These are phyloP conservation scores for Leptoclinus maculatus DNA, from an alignment of 2,797 vertebrate species.

Conservation along the genomic window DNA sequence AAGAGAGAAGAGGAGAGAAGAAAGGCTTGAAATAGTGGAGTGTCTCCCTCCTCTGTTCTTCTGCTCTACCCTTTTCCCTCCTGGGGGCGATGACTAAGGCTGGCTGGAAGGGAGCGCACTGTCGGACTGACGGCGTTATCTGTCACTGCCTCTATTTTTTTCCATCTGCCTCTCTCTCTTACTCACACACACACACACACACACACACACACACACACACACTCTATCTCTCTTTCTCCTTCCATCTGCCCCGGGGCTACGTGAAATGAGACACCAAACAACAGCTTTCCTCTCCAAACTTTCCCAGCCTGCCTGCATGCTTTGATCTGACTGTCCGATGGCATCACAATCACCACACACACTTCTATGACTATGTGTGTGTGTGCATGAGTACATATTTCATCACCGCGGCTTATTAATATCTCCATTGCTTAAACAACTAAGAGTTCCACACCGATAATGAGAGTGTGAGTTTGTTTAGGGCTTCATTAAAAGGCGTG, in stretches of 20 bases:
- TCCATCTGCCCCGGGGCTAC: constrained; percentile 82
- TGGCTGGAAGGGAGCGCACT: constrained; percentile 71
- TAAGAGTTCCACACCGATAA: constrained; percentile 65
- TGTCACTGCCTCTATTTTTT: constrained; percentile 71
- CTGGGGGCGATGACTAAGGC: constrained; percentile 83
- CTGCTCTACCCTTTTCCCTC: constrained; percentile 70
- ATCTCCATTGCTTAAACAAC: constrained; percentile 65
- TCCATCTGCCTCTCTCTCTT: constrained; percentile 21
- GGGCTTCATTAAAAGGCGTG: constrained; percentile 71
- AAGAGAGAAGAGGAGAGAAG: constrained; percentile 45
- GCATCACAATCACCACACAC: constrained; percentile 79
- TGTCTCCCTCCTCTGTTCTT: constrained; percentile 73
- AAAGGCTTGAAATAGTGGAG: constrained; percentile 74
- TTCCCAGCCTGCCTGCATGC: constrained; percentile 84
- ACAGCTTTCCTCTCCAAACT: constrained; percentile 89
- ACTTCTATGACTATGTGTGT: constrained; percentile 50
- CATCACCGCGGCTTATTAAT: constrained; percentile 78
- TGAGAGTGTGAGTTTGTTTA: constrained; percentile 72
- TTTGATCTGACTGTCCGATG: constrained; percentile 86
- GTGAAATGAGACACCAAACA: constrained; percentile 88
- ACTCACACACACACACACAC: constrained; percentile 10
- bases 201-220: constrained; percentile 16
- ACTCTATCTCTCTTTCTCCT: constrained; percentile 58
- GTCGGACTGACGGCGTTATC: constrained; percentile 83
- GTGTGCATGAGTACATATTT: constrained; percentile 56